Evolutionary conservation across 2,888 invertebrate species (phyloP), one percentile per base, ranked within the genome.

Genomic region (Prostheceraeus crozeri): DNA sequence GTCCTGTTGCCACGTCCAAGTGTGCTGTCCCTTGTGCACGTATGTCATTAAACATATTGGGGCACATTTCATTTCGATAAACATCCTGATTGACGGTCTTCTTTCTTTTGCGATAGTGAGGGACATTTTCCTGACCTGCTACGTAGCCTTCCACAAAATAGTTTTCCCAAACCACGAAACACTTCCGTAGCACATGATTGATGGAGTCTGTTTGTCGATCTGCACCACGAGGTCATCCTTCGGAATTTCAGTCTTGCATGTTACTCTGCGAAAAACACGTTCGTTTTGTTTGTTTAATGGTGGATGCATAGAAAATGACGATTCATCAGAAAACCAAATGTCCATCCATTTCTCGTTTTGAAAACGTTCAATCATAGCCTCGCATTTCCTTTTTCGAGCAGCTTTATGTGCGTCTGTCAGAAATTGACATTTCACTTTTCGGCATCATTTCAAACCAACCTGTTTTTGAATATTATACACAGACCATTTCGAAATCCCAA

Each of bases 121-220:
- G n/a, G n/a, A n/a, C n/a, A n/a, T n/a, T n/a, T n/a, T n/a, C n/a
- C n/a, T n/a, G n/a, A n/a, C n/a, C n/a, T n/a, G n/a, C n/a, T n/a
- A n/a, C n/a, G 28, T 48, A 48, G 8, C 48, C 48, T 48, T 48
- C 48, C 25, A 48, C 28, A 30, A 48, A 48, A 48, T 21, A 19
- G 48, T 19, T 30, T 48, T 48, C 48, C 48, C 48, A 48, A 48
- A 48, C 48, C 48, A 21, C 25, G 23, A 48, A 48, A 48, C 48
- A n/a, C 25, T 14, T n/a, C 25, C 48, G 28, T 48, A 48, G 28
- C 48, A 48, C 14, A 40, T 4, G 11, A 48, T 48, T 8, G 19
- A 48, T 6, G 14, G 14, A 25, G 25, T 23, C 28, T 48, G 48
- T 19, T 23, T 48, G 48, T 48, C 48, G 23, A 21, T 19, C 23